These are phyloP conservation scores for Eristalinus aeneus DNA, from an alignment of 2,888 invertebrate genomes.

Conservation along the genomic window DNA sequence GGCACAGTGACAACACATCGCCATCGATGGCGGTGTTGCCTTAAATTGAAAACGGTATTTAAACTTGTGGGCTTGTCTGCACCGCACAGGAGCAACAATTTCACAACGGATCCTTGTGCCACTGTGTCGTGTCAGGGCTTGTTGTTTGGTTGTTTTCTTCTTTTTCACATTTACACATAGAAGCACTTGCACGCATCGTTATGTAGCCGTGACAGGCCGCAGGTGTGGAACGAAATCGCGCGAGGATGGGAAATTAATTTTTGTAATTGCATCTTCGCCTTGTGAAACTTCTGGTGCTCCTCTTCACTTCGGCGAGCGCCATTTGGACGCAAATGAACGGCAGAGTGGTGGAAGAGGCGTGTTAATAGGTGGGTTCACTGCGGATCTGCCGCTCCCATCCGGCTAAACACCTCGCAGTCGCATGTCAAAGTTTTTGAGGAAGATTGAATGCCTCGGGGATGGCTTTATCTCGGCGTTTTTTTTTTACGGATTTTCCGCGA, in stretches of 20 bases:
- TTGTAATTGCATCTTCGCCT: conserved; percentile 61
- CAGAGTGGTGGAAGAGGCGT: background rate
- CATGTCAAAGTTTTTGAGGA: conserved; percentile 51
- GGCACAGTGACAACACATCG: conserved; percentile 17
- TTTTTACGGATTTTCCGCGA: background rate
- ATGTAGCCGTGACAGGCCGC: conserved; percentile 25
- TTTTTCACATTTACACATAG: conserved; percentile 26
- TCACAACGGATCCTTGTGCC: background rate
- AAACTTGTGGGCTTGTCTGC: conserved; percentile 44
- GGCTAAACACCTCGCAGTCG: conserved; percentile 26
- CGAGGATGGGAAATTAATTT: conserved; percentile 55
- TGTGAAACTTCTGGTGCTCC: conserved; percentile 21
- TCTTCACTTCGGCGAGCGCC: background rate
- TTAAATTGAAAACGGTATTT: conserved; percentile 61
- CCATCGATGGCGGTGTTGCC: conserved; percentile 25
- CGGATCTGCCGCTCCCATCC: background rate
- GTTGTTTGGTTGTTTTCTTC: conserved; percentile 27
- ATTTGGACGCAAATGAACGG: background rate
- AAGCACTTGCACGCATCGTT: background rate
- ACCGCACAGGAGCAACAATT: conserved; percentile 23
- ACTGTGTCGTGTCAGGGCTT: background rate
- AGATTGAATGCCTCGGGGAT: conserved; percentile 39
- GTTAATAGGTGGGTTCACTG: conserved; percentile 33
- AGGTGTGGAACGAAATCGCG: conserved; percentile 34
- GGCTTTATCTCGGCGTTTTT: background rate